These are phyloP conservation scores for Gallinago stenura DNA, from an alignment of 2,797 vertebrate genomes.

Conservation along the genomic window DNA sequence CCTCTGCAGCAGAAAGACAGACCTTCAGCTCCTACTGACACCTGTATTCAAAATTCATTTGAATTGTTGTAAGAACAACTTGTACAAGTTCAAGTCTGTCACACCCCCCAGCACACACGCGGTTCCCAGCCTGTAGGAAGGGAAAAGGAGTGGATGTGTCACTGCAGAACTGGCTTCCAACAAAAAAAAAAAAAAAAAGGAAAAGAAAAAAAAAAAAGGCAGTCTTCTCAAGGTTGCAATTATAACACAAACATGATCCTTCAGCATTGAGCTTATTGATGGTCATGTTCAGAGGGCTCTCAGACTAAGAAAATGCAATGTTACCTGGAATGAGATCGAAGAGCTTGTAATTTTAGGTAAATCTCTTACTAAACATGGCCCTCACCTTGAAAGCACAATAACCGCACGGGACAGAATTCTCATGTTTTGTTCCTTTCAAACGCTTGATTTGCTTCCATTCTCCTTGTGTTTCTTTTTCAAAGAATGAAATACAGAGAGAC, in stretches of 20 bases:
- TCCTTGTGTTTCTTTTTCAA: neutral
- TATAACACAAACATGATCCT: neutral
- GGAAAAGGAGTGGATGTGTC: neutral
- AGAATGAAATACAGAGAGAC: neutral
- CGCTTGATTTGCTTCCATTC: neutral
- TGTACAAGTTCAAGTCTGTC: neutral
- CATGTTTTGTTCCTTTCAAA: neutral
- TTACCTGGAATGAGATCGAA: neutral
- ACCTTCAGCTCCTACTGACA: neutral
- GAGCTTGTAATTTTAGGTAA: neutral
- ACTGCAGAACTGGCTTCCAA: neutral
- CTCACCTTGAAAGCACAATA: neutral
- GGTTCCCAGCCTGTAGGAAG: neutral
- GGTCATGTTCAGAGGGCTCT: neutral
- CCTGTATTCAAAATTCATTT: neutral
- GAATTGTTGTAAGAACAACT: neutral
- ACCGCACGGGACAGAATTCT: neutral
- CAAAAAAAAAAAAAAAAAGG: neutral
- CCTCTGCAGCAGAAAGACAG: neutral
- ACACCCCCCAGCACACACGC: neutral
- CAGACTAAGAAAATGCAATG: neutral
- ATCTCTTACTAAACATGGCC: neutral
- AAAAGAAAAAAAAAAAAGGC: neutral
- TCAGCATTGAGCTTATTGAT: neutral
- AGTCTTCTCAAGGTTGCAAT: neutral